phyloP scores from a whole-genome alignment of 1,140 invertebrate genomes.

The Mya arenaria region DNA sequence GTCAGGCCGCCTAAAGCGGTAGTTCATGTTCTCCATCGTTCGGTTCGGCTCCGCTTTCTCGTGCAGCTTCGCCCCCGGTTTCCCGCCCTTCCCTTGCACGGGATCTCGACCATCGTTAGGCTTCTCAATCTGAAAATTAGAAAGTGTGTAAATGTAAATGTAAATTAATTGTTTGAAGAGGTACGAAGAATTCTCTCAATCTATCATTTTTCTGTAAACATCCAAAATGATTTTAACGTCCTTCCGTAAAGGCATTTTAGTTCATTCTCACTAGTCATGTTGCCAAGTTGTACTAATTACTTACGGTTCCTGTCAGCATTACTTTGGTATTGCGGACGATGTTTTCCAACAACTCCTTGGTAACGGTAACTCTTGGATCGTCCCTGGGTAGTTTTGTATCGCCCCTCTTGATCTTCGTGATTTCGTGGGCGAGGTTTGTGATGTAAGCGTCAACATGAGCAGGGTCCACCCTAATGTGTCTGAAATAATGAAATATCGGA shows the following conservation, averaged over 20 bases:
- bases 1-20: conserved; percentile 10
- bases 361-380: conserved; percentile 37
- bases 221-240: no score
- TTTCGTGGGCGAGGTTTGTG: conserved; percentile 36
- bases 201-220: no score
- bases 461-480: conserved; percentile 31
- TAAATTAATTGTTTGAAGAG: no score
- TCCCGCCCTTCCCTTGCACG: no score
- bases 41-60: neutral
- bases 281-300: no score
- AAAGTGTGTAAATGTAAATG: no score
- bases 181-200: no score
- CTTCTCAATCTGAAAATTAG: neutral
- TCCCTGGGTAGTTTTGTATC: conserved; percentile 15
- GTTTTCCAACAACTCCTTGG: conserved; percentile 32
- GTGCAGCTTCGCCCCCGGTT: no score
- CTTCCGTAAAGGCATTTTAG: no score
- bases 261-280: no score
- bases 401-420: conserved; percentile 27
- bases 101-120: neutral
- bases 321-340: conserved; percentile 43
- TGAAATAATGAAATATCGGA: conserved; percentile 7
- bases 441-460: conserved; percentile 46
- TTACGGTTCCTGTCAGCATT: conserved; percentile 33
- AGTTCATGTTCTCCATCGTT: conserved; percentile 20